Conservation (phyloP, 1,140 invertebrate species). For the Caenorhabditis tropicalis region DNA sequence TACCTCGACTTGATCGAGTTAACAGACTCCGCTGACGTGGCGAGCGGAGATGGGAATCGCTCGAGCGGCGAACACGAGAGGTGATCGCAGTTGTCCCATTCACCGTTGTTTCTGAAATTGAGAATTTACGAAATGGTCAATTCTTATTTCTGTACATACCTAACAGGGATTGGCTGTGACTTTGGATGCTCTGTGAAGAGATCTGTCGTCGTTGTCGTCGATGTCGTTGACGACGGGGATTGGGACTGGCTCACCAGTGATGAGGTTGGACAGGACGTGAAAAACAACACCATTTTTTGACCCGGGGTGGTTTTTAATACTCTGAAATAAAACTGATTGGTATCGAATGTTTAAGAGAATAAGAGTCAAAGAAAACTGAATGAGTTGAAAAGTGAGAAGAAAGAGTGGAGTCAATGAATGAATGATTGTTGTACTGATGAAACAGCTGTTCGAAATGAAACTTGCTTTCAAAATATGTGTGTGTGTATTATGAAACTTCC, state of each 20-base stretch:
- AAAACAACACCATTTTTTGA: slow-evolving; percentile 41
- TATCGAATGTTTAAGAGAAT: neutral
- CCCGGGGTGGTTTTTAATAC: slow-evolving; percentile 41
- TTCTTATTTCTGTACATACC: neutral
- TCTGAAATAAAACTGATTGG: slow-evolving; percentile 18
- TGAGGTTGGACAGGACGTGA: slow-evolving; percentile 40
- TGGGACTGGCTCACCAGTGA: slow-evolving; percentile 33
- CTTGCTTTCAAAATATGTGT: neutral
- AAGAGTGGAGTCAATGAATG: neutral
- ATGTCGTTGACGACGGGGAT: slow-evolving; percentile 15
- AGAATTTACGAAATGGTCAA: neutral
- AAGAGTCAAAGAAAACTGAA: neutral
- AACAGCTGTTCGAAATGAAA: neutral
- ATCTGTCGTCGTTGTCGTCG: slow-evolving; percentile 37
- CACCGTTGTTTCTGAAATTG: slow-evolving; percentile 28
- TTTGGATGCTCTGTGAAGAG: slow-evolving; percentile 9
- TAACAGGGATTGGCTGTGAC: slow-evolving; percentile 33
- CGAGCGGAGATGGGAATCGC: slow-evolving; percentile 40
- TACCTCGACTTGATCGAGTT: slow-evolving; percentile 43
- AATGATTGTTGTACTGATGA: neutral
- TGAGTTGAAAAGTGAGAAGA: neutral
- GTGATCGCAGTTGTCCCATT: slow-evolving; percentile 38
- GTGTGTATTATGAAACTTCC: neutral
- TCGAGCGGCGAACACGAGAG: slow-evolving; percentile 42
- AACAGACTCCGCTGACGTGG: slow-evolving; percentile 42